Percentiles rank a stretch among this genome's conserved stretches.
Evolutionary conservation across 2,797 vertebrate species (phyloP).

Genomic region (Aldrovandia affinis): DNA sequence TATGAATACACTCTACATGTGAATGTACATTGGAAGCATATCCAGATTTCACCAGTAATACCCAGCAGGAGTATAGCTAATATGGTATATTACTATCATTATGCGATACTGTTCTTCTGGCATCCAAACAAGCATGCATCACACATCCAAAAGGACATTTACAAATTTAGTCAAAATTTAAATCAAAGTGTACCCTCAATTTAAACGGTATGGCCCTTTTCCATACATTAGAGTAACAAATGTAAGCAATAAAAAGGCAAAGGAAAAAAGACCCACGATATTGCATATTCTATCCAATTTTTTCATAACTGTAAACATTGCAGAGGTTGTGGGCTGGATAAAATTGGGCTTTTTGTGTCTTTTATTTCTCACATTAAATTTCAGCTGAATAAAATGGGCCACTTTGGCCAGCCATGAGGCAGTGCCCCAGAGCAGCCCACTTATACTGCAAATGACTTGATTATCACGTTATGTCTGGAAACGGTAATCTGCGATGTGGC

Average conservation of each 20-base stretch:
- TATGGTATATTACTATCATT: not conserved
- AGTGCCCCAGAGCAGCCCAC: constrained; percentile 21
- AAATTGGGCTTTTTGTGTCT: constrained; percentile 2
- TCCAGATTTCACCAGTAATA: not conserved
- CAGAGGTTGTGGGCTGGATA: not conserved
- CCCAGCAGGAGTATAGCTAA: not conserved
- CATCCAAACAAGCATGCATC: not conserved
- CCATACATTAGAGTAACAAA: not conserved
- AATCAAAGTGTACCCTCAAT: not conserved
- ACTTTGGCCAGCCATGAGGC: constrained; percentile 12
- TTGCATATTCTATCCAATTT: not conserved
- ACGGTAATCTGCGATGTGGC: constrained; percentile 22
- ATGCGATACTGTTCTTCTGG: not conserved
- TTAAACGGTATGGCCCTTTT: not conserved
- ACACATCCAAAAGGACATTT: not conserved
- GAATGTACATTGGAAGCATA: not conserved
- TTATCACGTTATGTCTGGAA: constrained; percentile 26
- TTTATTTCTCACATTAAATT: constrained; percentile 19
- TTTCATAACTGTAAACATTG: not conserved
- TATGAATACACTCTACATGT: constrained; percentile 6
- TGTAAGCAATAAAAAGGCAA: not conserved
- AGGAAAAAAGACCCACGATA: not conserved
- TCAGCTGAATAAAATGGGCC: constrained; percentile 21
- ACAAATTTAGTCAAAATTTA: not conserved
- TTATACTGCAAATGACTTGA: constrained; percentile 8